Percentiles rank a stretch among this genome's conserved stretches.
These are phyloP conservation scores for Agapornis roseicollis DNA, from an alignment of 2,113 vertebrate genomes.

Conservation along the genomic window DNA sequence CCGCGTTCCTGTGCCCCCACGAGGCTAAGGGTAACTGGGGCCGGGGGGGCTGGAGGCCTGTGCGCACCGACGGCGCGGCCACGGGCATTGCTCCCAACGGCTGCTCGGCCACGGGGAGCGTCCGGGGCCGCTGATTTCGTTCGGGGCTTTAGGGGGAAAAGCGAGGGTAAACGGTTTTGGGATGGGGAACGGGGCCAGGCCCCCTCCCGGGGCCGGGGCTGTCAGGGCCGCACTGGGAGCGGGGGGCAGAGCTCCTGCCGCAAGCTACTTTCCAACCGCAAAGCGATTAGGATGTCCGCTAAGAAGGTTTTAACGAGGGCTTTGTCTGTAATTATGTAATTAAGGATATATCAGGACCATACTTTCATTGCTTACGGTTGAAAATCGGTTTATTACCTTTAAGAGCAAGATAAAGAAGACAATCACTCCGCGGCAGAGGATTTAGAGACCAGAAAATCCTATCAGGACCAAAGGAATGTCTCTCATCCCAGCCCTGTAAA, in stretches of 20 bases:
- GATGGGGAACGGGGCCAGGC: accelerated
- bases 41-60: neutral
- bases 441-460: constrained; percentile 85
- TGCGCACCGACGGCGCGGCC: neutral
- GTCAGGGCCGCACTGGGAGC: neutral
- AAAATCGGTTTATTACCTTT: constrained; percentile 80
- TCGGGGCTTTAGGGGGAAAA: neutral
- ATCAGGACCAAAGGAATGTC: constrained; percentile 82
- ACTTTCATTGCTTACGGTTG: constrained; percentile 70
- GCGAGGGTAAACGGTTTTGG: neutral
- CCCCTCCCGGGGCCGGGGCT: neutral
- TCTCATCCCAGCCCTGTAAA: constrained; percentile 84
- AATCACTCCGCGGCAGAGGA: constrained; percentile 85
- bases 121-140: neutral
- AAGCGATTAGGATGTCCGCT: constrained; percentile 61
- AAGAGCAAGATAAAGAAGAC: constrained; percentile 84
- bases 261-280: constrained; percentile 52
- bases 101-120: neutral
- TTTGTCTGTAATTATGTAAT: constrained; percentile 68
- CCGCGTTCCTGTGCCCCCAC: constrained; percentile 77
- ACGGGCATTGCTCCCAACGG: no score
- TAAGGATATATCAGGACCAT: constrained; percentile 68
- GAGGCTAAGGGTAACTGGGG: constrained; percentile 82
- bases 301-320: constrained; percentile 69
- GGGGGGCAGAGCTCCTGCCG: neutral